Percentiles rank a stretch among this genome's conserved stretches.
These are phyloP conservation scores for Scyliorhinus canicula DNA, from an alignment of 2,797 vertebrate species.

Conservation along the genomic window DNA sequence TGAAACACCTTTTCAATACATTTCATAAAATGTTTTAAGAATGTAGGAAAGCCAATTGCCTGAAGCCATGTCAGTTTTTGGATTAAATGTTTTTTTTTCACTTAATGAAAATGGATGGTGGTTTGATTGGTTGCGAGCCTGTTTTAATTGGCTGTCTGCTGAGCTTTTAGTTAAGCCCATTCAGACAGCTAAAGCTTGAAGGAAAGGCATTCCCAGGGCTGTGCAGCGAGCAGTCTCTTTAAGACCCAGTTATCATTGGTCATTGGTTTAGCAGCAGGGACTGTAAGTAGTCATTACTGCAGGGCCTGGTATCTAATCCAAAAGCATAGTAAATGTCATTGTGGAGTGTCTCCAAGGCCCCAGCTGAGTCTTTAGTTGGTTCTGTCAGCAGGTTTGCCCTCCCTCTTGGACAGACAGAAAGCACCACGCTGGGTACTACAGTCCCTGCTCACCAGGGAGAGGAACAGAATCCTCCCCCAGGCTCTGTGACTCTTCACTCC, in stretches of 20 bases:
- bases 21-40: neutral
- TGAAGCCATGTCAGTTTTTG: constrained; percentile 17
- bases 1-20: neutral
- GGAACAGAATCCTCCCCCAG: constrained; percentile 40
- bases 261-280: constrained; percentile 16
- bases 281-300: constrained; percentile 21
- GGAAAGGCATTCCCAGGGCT: constrained; percentile 28
- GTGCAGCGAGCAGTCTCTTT: neutral
- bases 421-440: constrained; percentile 44
- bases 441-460: constrained; percentile 39
- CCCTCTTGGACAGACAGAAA: neutral
- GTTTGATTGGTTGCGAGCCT: constrained; percentile 10
- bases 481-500: constrained; percentile 36
- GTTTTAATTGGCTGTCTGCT: constrained; percentile 34
- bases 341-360: constrained; percentile 31
- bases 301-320: constrained; percentile 22
- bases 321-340: constrained; percentile 34
- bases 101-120: constrained; percentile 12
- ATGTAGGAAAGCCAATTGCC: neutral
- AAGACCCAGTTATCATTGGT: constrained; percentile 25
- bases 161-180: constrained; percentile 26
- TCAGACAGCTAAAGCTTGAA: neutral
- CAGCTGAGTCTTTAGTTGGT: constrained; percentile 33
- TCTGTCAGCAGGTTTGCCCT: constrained; percentile 2
- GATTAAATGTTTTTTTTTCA: constrained; percentile 23